Base-by-base conservation (phyloP, 2,113 vertebrate genomes). In the Calypte anna region DNA sequence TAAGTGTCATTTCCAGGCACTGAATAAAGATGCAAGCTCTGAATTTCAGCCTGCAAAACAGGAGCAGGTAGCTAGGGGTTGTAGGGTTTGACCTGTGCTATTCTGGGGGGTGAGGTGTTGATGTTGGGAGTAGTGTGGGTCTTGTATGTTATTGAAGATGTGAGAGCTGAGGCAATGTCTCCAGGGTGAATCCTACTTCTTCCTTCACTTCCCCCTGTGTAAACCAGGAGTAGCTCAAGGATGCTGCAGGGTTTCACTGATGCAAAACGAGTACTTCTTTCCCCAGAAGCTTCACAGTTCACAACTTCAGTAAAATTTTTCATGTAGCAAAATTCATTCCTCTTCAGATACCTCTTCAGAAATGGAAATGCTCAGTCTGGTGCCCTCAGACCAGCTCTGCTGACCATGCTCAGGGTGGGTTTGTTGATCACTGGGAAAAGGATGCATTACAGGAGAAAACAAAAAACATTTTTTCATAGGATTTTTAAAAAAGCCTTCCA, bases 161-260 rank as follows among this genome's bases (percentile, higher is more conserved):
- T 89, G 94, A 96, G 78, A 97, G 91, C 90, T 86, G 80, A 95
- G 91, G 86, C 89, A 75, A 54, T 89, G 97, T 97, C 76, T 84
- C 14, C 14, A 12, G 50, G 55, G 54, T 30, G n/a, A 93, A 53
- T 64, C 57, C 38, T 30, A 3, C 63, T 94, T 92, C 76, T 95
- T 83, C 74, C 77, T 93, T 79, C 72, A 82, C 38, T 86, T 97
- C 90, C 84, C 82, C 62, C 28, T 85, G 82, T 91, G 85, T 95
- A 95, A 97, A 97, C 75, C 19, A 86, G 19, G 51, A 51, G 33
- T 27, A 62, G 44, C 63, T 82, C 27, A 59, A 43, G 54, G 36
- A 59, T 77, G 51, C 67, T 77, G 38, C 69, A 75, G 64, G 31
- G 14, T 38, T 86, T 53, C 24, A 30, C 44, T 85, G 59, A 31